phyloP scores from a whole-genome alignment of 2,113 vertebrate genomes.

The Boleophthalmus pectinirostris region DNA sequence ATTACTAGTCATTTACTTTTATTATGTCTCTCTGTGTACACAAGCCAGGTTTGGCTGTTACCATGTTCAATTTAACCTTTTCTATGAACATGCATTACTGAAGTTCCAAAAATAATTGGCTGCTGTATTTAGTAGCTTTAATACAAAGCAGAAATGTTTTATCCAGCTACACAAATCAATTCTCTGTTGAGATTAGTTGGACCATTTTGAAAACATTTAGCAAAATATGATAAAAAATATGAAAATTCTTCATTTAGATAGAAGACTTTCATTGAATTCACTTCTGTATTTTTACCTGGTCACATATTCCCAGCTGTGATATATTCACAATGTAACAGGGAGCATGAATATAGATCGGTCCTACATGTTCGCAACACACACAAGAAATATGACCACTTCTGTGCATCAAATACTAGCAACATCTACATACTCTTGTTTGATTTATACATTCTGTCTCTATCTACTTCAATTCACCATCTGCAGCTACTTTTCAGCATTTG shows the following conservation, averaged over 20 bases:
- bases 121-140: slow-evolving; percentile 1
- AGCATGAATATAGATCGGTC: slow-evolving; percentile 20
- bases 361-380: slow-evolving; percentile 8
- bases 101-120: slow-evolving; percentile 8
- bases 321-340: slow-evolving; percentile 11
- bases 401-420: slow-evolving; percentile 33
- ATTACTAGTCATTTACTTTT: neutral
- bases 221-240: neutral
- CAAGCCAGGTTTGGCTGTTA: neutral
- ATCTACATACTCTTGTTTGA: slow-evolving; percentile 39
- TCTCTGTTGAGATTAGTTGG: slow-evolving; percentile 7
- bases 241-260: neutral
- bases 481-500: slow-evolving; percentile 39
- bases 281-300: slow-evolving; percentile 18
- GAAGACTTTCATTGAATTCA: neutral
- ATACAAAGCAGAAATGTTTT: slow-evolving; percentile 1
- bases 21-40: neutral
- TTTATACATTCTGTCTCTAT: slow-evolving; percentile 57
- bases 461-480: slow-evolving; percentile 59
- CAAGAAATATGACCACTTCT: slow-evolving; percentile 15
- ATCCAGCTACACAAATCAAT: neutral
- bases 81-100: neutral
- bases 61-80: slow-evolving; percentile 14
- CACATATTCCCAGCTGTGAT: slow-evolving; percentile 6
- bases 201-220: neutral